Evolutionary conservation across 2,113 vertebrate species (phyloP).

Genomic region (Rhabdornis inornatus): DNA sequence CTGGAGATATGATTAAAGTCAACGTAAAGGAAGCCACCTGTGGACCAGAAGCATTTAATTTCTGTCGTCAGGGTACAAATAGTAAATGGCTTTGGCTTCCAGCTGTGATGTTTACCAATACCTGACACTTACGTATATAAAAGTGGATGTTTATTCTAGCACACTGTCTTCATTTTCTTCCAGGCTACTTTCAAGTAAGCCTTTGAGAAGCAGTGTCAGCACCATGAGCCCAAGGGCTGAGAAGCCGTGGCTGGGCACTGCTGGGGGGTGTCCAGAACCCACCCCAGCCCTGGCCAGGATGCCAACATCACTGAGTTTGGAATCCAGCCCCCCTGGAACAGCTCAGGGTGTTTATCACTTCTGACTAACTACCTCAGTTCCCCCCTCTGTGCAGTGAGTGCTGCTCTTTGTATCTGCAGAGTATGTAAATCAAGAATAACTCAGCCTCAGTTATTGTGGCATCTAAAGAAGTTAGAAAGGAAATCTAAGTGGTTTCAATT

Average conservation of each 20-base stretch:
- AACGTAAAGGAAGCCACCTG: background rate
- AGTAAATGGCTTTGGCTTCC: background rate
- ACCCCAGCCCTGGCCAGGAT: background rate
- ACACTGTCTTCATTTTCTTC: background rate
- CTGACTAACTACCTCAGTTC: background rate
- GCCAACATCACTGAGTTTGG: background rate
- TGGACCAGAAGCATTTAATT: background rate
- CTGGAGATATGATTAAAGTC: background rate
- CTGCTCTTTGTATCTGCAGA: background rate
- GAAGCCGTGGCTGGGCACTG: accelerated
- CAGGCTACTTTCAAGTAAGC: background rate
- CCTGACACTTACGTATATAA: background rate
- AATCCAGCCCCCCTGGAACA: background rate
- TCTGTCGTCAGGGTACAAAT: background rate
- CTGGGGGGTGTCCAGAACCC: background rate
- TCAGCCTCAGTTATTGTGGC: background rate
- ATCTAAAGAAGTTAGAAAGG: background rate
- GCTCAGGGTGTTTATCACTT: background rate
- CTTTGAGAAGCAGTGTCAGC: background rate
- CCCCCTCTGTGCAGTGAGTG: background rate
- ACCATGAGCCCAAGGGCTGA: background rate
- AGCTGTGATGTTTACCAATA: background rate
- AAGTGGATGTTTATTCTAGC: background rate
- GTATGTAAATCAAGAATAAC: background rate
- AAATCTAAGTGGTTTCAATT: background rate